phyloP scores from a whole-genome alignment of 2,888 invertebrate species.

The Drosophila nigritarsus region DNA sequence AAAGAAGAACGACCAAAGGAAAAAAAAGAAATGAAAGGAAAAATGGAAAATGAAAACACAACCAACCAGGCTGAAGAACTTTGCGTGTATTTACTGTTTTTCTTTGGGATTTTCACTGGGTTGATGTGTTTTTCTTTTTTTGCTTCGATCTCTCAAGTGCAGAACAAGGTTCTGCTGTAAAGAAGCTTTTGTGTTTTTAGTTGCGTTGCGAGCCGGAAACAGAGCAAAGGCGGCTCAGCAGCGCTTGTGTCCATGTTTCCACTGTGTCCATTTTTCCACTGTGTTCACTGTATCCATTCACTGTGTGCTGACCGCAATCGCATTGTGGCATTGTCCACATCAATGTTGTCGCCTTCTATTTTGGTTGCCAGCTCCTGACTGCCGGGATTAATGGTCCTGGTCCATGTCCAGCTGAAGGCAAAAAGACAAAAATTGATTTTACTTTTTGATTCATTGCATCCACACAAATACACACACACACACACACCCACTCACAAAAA shows the following conservation, averaged over 20 bases:
- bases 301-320: conserved; percentile 72
- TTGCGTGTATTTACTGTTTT: conserved; percentile 67
- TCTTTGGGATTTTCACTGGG: conserved; percentile 69
- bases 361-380: conserved; percentile 54
- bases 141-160: conserved; percentile 63
- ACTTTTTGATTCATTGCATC: conserved; percentile 48
- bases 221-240: conserved; percentile 23
- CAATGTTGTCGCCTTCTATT: conserved; percentile 79
- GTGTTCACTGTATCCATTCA: neutral
- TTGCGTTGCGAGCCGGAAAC: conserved; percentile 72
- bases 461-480: neutral
- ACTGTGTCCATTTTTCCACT: neutral
- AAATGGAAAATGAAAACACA: conserved; percentile 14
- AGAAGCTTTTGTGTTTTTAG: conserved; percentile 76
- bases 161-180: conserved; percentile 52
- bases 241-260: neutral
- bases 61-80: conserved; percentile 35
- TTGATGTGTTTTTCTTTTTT: conserved; percentile 26
- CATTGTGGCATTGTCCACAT: conserved; percentile 80
- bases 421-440: conserved; percentile 52
- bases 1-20: neutral
- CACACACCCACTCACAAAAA: neutral
- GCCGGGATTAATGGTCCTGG: conserved; percentile 66
- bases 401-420: conserved; percentile 28
- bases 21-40: neutral